A percentile compares a stretch with the other conserved stretches of the same genome.
Conservation (phyloP, 2,113 vertebrate species). For the Paramisgurnus dabryanus region DNA sequence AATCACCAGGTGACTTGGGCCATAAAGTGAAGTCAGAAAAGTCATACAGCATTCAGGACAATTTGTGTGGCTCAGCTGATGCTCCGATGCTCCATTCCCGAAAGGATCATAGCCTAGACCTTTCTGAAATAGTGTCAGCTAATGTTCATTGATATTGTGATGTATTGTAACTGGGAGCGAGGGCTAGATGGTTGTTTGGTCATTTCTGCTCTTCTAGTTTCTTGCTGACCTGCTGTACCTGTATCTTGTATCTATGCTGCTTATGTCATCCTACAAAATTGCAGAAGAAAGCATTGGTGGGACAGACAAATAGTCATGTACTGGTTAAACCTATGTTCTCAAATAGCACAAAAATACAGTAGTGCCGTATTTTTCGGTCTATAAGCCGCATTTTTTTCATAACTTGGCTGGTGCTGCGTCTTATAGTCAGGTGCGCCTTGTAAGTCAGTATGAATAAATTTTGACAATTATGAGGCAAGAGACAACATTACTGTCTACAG, state of each 20-base stretch:
- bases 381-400: too few relatives aligned
- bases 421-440: too few relatives aligned
- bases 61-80: conserved; percentile 43
- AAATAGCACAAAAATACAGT: too few relatives aligned
- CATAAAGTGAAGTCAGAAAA: background rate
- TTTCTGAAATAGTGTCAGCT: conserved; percentile 32
- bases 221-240: background rate
- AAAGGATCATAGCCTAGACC: conserved; percentile 45
- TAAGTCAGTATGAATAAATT: too few relatives aligned
- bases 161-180: background rate
- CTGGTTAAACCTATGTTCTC: too few relatives aligned
- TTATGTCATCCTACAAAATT: too few relatives aligned
- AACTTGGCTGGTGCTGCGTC: too few relatives aligned
- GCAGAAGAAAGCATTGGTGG: too few relatives aligned
- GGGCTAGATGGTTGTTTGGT: background rate
- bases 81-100: conserved; percentile 29
- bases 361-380: too few relatives aligned
- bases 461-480: too few relatives aligned
- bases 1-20: too few relatives aligned
- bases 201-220: conserved; percentile 3
- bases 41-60: background rate
- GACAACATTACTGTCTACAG: too few relatives aligned
- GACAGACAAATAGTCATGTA: background rate
- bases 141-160: conserved; percentile 53
- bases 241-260: background rate